A percentile compares a stretch with the other conserved stretches of the same genome.
These are phyloP conservation scores for Dasypolia templi DNA, from an alignment of 2,888 invertebrate genomes.

Conservation along the genomic window DNA sequence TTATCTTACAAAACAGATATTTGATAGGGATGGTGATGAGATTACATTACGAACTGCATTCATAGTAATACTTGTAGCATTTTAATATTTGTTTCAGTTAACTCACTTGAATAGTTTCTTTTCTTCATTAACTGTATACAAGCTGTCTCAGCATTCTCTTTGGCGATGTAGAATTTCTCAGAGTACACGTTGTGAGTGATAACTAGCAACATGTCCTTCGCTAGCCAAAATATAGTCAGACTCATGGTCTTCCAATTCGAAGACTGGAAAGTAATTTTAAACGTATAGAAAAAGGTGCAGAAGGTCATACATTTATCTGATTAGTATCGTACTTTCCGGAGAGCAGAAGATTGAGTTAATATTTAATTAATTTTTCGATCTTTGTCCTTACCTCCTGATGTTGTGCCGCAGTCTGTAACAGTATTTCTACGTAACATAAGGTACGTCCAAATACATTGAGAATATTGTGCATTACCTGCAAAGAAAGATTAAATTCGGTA, in stretches of 20 bases:
- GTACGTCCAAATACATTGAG: conserved; percentile 10
- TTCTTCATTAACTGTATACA: conserved; percentile 30
- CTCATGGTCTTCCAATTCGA: neutral
- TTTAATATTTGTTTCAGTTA: neutral
- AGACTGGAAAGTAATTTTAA: conserved; percentile 2
- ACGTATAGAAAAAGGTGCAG: neutral
- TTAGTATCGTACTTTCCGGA: too few species aligned
- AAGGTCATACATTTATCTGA: neutral
- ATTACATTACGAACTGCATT: neutral
- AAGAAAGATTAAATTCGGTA: neutral
- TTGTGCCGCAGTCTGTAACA: neutral
- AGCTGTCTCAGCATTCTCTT: conserved; percentile 33
- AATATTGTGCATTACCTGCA: conserved; percentile 5
- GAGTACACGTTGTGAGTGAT: conserved; percentile 4
- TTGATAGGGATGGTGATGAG: neutral
- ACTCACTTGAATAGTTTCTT: conserved; percentile 27
- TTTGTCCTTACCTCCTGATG: neutral
- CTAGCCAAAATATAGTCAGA: conserved; percentile 2
- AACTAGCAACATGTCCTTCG: conserved; percentile 8
- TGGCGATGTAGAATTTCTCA: conserved; percentile 32
- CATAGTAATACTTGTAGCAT: neutral
- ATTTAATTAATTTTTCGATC: neutral
- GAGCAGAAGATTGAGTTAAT: neutral
- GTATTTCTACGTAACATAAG: neutral
- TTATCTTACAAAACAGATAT: too few species aligned